A percentile compares a stretch with the other conserved stretches of the same genome.
Conservation (phyloP, 1,140 invertebrate genomes). For the Drosophila arawakana region DNA sequence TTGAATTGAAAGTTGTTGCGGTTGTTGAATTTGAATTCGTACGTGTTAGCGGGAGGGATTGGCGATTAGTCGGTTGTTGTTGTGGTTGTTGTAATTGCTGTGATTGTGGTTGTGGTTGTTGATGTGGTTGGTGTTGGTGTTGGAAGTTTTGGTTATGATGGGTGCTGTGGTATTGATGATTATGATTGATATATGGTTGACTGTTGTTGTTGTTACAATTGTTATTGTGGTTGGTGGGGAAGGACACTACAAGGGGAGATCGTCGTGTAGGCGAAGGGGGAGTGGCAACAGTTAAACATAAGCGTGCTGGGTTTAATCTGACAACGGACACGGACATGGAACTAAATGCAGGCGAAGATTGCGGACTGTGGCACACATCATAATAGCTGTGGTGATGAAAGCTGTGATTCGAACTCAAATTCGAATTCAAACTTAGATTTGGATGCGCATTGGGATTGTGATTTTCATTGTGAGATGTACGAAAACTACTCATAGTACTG, state of each 20-base stretch:
- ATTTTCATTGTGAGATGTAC: slow-evolving; percentile 34
- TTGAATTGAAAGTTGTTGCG: slow-evolving; percentile 82
- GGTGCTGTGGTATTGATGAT: slow-evolving; percentile 51
- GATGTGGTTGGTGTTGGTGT: slow-evolving; percentile 43
- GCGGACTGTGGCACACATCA: slow-evolving; percentile 52
- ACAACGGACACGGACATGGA: slow-evolving; percentile 76
- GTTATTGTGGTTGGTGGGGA: slow-evolving; percentile 21
- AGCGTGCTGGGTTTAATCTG: slow-evolving; percentile 70
- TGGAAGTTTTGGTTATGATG: slow-evolving; percentile 35
- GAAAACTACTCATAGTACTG: slow-evolving; percentile 38
- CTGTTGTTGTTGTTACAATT: slow-evolving; percentile 36
- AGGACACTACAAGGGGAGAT: slow-evolving; percentile 52
- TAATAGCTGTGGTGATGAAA: slow-evolving; percentile 40
- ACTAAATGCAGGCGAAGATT: slow-evolving; percentile 50
- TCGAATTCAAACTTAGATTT: slow-evolving; percentile 8
- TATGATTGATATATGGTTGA: slow-evolving; percentile 40
- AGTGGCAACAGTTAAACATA: slow-evolving; percentile 67
- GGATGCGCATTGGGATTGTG: slow-evolving; percentile 36
- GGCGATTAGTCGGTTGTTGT: slow-evolving; percentile 82
- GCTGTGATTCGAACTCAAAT: slow-evolving; percentile 15
- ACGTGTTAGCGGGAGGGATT: slow-evolving; percentile 84
- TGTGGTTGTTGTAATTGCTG: slow-evolving; percentile 55
- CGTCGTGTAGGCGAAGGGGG: slow-evolving; percentile 20
- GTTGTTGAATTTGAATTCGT: slow-evolving; percentile 82
- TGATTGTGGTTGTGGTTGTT: slow-evolving; percentile 42